These are phyloP conservation scores for Drosophila algonquin DNA, from an alignment of 2,888 invertebrate genomes.

Conservation along the genomic window DNA sequence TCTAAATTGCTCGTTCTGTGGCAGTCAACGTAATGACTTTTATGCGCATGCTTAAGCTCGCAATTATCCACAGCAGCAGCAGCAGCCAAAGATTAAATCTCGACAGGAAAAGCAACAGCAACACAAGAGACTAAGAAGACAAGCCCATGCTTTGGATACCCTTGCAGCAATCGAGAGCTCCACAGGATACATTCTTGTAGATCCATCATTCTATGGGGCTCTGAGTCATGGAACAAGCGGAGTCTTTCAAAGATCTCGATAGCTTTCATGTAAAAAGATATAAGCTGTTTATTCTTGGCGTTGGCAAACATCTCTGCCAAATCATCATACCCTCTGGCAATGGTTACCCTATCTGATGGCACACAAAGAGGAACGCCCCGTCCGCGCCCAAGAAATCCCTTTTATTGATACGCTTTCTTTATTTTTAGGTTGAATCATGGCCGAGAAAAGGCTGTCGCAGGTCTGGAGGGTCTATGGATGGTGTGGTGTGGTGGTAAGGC, in stretches of 20 bases:
- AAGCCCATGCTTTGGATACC: no score
- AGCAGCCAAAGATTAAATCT: conserved; percentile 75
- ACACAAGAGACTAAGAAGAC: no score
- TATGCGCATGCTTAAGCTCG: conserved; percentile 76
- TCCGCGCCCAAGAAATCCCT: conserved; percentile 53
- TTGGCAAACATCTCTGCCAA: not conserved
- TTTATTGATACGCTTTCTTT: conserved; percentile 69
- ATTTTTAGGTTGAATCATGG: conserved; percentile 21
- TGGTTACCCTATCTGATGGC: not conserved
- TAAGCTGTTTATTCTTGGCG: no score
- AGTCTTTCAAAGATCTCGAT: not conserved
- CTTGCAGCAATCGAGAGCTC: no score
- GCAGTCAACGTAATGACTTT: conserved; percentile 75
- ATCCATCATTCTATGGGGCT: no score
- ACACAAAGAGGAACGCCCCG: conserved; percentile 29
- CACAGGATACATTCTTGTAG: not conserved
- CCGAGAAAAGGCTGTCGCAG: conserved; percentile 5
- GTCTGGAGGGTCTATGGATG: no score
- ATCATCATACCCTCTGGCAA: not conserved
- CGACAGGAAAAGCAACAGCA: conserved; percentile 43
- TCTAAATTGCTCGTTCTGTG: conserved; percentile 77
- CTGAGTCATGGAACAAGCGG: no score
- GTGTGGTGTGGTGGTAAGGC: conserved; percentile 45
- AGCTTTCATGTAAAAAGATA: no score
- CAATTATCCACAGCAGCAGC: conserved; percentile 76